Conservation (phyloP, 2,888 invertebrate species). For the Brachypalpus laphriformis region DNA sequence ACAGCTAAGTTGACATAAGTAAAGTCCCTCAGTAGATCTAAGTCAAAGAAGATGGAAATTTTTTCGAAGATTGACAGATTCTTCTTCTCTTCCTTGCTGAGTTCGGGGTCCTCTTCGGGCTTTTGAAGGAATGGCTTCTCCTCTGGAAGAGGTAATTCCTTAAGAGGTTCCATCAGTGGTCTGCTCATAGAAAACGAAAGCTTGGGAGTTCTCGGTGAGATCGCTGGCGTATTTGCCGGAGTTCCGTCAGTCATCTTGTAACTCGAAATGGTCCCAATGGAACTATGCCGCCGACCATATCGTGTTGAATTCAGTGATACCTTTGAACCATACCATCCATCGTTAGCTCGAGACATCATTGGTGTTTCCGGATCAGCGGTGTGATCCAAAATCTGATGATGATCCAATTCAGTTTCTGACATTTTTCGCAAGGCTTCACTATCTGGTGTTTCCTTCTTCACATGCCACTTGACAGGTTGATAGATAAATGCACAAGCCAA, state of each 20-base stretch:
- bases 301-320: constrained; percentile 77
- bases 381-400: constrained; percentile 85
- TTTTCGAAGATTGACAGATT: constrained; percentile 85
- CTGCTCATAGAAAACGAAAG: constrained; percentile 37
- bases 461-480: constrained; percentile 90
- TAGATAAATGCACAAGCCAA: constrained; percentile 87
- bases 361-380: constrained; percentile 87
- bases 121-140: constrained; percentile 50
- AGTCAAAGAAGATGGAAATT: constrained; percentile 87
- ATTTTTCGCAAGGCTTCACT: constrained; percentile 74
- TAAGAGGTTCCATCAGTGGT: constrained; percentile 29
- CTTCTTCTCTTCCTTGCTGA: constrained; percentile 78
- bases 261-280: constrained; percentile 64
- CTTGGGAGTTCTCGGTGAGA: constrained; percentile 49
- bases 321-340: constrained; percentile 81
- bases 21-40: constrained; percentile 87
- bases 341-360: constrained; percentile 84
- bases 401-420: constrained; percentile 81
- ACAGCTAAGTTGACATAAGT: constrained; percentile 88
- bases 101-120: constrained; percentile 2
- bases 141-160: constrained; percentile 28
- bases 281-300: constrained; percentile 28
- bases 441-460: constrained; percentile 83
- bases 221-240: constrained; percentile 64
- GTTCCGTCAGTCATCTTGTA: constrained; percentile 79